Base-by-base conservation (phyloP, 2,113 vertebrate species). In the Catharus bicknelli region DNA sequence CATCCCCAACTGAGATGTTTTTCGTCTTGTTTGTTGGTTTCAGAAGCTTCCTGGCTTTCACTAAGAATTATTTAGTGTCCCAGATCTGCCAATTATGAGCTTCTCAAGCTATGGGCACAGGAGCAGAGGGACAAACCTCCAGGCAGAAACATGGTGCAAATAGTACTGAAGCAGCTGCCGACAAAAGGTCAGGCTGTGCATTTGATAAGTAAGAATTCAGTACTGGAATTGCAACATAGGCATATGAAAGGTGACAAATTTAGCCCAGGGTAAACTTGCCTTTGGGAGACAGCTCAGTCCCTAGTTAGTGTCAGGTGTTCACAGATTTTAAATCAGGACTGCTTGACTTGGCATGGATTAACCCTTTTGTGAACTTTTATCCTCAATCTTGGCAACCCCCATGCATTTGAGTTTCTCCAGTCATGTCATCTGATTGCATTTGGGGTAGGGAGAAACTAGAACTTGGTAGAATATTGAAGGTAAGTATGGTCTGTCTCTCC, bases 31-130 rank as follows among this genome's bases (percentile, higher is more conserved):
- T 92, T 84, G 66, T 79, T 90, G 57, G 40, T 93, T 95, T 93
- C 59, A 63, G 88, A 92, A 79, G 58, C 70, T 94, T 81, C 67
- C 76, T 95, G 63, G 53, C 57, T 72, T 91, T 92, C 84, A 72
- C 6, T 78, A 69, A 67, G 88, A 90, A 62, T 91, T 92, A 78
- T 92, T 85, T 94, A 42, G 76, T 91, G 94, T 94, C 94, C 94
- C 88, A 96, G 86, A 96, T 96, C 86, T 95, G 94, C 88, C 95
- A 96, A 3, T 95, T 92, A 94, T 5, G 50, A 86, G 61, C 61
- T 88, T 86, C 78, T 85, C 50, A 63, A 90, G 72, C 92, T 77
- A 8, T 27, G 32, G 90, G 82, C 82, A n/a, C 16, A 30, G 75
- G 55, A 94, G 86, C 79, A 88, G 51, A 77, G 88, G 66, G 90